Evolutionary conservation across 2,113 vertebrate species (phyloP), one percentile per base, ranked within the genome.

Genomic region (Tor tambroides): DNA sequence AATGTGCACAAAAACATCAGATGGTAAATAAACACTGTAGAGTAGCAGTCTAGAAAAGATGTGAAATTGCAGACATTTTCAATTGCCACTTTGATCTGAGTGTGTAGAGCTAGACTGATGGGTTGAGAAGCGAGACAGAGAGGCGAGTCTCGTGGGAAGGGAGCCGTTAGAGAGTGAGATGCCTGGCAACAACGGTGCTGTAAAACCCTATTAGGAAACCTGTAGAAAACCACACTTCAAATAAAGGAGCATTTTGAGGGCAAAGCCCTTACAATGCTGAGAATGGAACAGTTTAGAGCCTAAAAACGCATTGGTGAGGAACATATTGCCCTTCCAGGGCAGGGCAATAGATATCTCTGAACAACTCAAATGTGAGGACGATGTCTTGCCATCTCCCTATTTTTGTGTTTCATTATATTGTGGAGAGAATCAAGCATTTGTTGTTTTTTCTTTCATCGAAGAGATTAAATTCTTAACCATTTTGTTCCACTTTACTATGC

Each of bases 241-340:
- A 86, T 83, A 46, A 87, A 61, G n/a, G 21, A 87, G 82, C 71
- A 67, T 84, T 89, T 46, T 75, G 83, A 54, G 77, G 54, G 17
- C 17, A 30, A 56, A 61, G 26, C 19, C 10, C 49, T 74, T 51
- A 51, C 78, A 46, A 15, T 51, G 76, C 83, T 74, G 67, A 38
- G 67, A 88, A 79, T 10, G 41, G 49, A 86, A 86, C 10, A 0
- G 11, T 80, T 51, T 59, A 49, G 21, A 15, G 8, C 41, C n/a
- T 30, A 51, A 78, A 72, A 71, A 71, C 63, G 11, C 35, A 41
- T 72, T 72, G 4, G 69, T 21, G 69, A 41, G 35, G 9, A 71
- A 38, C 26, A 6, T 8, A 26, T 26, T 49, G n/a, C n/a, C n/a
- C n/a, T 76, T 76, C 21, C 35, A n/a, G 69, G 71, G 35, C n/a